Conservation (phyloP, 2,888 invertebrate species). For the Callimorpha dominula region DNA sequence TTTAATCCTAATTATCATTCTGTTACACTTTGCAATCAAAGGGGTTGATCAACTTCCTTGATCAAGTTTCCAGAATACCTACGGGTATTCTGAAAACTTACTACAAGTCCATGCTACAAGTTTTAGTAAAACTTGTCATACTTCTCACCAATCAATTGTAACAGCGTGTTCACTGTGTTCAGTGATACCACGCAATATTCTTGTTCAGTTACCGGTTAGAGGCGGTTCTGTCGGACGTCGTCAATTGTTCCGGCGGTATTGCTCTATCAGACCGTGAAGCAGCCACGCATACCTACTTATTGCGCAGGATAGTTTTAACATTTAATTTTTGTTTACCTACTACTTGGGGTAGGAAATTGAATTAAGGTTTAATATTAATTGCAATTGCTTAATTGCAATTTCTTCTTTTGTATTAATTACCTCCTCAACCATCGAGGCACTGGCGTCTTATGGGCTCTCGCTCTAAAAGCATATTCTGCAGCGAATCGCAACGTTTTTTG, state of each 20-base stretch:
- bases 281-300: slow-evolving; percentile 26
- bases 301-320: slow-evolving; percentile 29
- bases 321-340: slow-evolving; percentile 17
- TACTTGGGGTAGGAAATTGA: neutral
- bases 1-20: too few species aligned
- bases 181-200: slow-evolving; percentile 11
- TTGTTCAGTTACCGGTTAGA: slow-evolving; percentile 51
- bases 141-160: slow-evolving; percentile 5
- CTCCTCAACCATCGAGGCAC: too few species aligned
- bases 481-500: too few species aligned
- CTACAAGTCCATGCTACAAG: too few species aligned
- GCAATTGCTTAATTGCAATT: too few species aligned
- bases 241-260: slow-evolving; percentile 41
- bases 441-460: too few species aligned
- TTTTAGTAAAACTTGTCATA: neutral
- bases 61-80: neutral
- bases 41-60: neutral
- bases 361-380: neutral
- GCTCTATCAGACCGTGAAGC: slow-evolving; percentile 32
- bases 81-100: too few species aligned
- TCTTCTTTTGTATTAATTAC: too few species aligned
- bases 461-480: too few species aligned
- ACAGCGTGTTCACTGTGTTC: neutral
- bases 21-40: neutral
- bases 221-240: slow-evolving; percentile 53